Base-by-base conservation (phyloP, 2,888 invertebrate genomes). In the Mythimna albipuncta region DNA sequence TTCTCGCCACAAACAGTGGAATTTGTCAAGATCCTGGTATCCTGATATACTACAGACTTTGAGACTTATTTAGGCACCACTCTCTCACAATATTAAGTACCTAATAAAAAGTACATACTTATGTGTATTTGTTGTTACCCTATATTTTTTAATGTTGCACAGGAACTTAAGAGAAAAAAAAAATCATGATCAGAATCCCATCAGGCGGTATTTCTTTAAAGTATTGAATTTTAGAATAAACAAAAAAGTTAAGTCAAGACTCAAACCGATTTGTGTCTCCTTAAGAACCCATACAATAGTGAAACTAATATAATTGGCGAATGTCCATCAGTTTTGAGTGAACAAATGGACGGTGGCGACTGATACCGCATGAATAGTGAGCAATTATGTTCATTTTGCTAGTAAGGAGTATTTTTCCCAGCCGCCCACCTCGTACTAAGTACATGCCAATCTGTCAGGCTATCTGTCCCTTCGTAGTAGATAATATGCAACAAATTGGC, bases 401-500 rank as follows among this genome's bases (percentile, higher is more conserved):
- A 77, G 79, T 86, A 79, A 85, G 78, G 72, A 80, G 83, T 75
- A 87, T 89, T 89, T 88, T 90, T 88, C 88, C 85, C 88, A 88
- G 84, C 85, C 87, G 85, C 86, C 87, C 87, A 88, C 88, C 83
- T 83, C 82, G 85, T 82, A 84, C 88, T 90, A 89, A 91, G 90
- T 91, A 90, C 89, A 89, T 89, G 93, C 91, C 92, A 90, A 91
- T 93, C 91, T 90, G 93, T 93, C 93, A 89, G 89, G 88, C 85
- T 87, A 89, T 90, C 90, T 90, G 90, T 90, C 90, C 88, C 16
- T 69, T 84, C 82, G 83, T 88, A 79, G 90, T 89, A 90, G 93
- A 93, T 94, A 93, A 94, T 93, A 91, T 91, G 90, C 90, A 91
- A 94, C 94, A 94, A 94, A 94, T 94, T 94, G 94, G 93, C 94